A percentile compares a stretch with the other conserved stretches of the same genome.
These are phyloP conservation scores for Apocheima hispidaria DNA, from an alignment of 2,888 invertebrate species.

Conservation along the genomic window DNA sequence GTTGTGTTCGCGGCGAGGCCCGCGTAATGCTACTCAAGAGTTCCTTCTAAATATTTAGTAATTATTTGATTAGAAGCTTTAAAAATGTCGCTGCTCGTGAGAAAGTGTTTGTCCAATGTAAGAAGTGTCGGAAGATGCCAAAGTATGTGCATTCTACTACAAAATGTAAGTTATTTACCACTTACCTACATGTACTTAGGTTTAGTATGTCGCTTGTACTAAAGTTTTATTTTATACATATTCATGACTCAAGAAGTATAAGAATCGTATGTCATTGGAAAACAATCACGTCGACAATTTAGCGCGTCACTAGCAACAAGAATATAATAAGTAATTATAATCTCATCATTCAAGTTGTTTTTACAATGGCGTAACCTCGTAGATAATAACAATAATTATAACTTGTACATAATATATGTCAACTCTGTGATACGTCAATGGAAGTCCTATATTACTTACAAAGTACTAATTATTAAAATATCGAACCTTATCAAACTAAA, in stretches of 20 bases:
- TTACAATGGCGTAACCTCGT: slow-evolving; percentile 11
- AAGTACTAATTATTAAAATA: too few relatives aligned
- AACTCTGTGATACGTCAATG: background rate
- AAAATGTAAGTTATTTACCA: slow-evolving; percentile 65
- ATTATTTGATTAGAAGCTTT: slow-evolving; percentile 27
- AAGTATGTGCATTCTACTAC: slow-evolving; percentile 55
- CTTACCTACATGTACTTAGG: background rate
- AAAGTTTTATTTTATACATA: background rate
- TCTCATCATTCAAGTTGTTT: slow-evolving; percentile 14
- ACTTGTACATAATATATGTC: background rate
- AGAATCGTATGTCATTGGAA: background rate
- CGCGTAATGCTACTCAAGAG: slow-evolving; percentile 50
- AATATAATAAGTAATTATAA: background rate
- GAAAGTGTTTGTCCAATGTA: slow-evolving; percentile 67
- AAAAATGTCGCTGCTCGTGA: slow-evolving; percentile 70
- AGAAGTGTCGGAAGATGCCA: slow-evolving; percentile 64
- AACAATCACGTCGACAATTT: background rate
- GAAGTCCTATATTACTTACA: too few relatives aligned
- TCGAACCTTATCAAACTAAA: background rate
- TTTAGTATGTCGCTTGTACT: background rate
- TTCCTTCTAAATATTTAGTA: slow-evolving; percentile 33
- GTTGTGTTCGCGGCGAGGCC: slow-evolving; percentile 56
- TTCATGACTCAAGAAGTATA: background rate
- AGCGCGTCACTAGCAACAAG: background rate
- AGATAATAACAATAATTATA: slow-evolving; percentile 11